A percentile compares a stretch with the other conserved stretches of the same genome.
phyloP scores from a whole-genome alignment of 2,113 vertebrate species.

The Nerophis lumbriciformis region DNA sequence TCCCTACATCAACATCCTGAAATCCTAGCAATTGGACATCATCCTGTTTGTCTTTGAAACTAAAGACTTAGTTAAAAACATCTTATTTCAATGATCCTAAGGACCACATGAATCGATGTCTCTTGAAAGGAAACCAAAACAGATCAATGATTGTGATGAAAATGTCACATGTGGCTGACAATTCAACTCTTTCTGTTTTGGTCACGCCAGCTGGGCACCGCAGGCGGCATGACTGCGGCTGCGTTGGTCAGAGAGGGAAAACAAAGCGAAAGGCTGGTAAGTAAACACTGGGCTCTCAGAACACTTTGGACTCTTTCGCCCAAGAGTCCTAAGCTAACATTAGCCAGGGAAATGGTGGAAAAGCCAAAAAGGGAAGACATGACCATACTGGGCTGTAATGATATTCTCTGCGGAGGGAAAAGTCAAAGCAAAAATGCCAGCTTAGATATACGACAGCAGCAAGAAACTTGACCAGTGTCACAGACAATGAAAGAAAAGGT shows the following conservation, averaged over 20 bases:
- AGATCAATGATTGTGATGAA: constrained; percentile 14
- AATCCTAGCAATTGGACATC: too few relatives aligned
- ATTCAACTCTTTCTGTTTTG: background rate
- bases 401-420: constrained; percentile 53
- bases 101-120: background rate
- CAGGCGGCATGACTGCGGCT: constrained; percentile 67
- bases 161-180: background rate
- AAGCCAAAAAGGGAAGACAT: constrained; percentile 67
- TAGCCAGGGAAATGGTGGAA: constrained; percentile 48
- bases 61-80: background rate
- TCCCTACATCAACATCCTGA: too few relatives aligned
- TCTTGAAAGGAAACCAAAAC: background rate
- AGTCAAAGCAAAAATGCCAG: constrained; percentile 53
- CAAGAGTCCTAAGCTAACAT: constrained; percentile 17
- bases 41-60: background rate
- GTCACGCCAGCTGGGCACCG: constrained; percentile 49
- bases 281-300: constrained; percentile 25
- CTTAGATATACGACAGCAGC: constrained; percentile 34
- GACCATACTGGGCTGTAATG: constrained; percentile 68
- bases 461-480: constrained; percentile 13
- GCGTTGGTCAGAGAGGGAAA: constrained; percentile 48
- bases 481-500: background rate
- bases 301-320: constrained; percentile 7
- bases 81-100: background rate
- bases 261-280: constrained; percentile 26